phyloP scores from a whole-genome alignment of 2,797 vertebrate genomes.

The Anguilla pacifica region DNA sequence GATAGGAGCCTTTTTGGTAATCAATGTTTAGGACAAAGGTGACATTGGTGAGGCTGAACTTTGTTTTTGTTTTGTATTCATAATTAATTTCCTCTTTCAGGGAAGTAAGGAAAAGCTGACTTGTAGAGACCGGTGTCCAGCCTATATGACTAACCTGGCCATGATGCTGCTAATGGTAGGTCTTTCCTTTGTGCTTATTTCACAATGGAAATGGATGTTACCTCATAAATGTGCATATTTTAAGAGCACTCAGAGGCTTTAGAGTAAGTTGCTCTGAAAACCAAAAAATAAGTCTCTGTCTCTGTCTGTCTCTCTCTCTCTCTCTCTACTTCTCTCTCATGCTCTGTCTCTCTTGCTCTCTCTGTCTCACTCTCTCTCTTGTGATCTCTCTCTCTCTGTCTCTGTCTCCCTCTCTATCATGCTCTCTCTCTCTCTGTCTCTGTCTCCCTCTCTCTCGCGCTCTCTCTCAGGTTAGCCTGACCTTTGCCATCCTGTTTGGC shows the following conservation, averaged over 20 bases:
- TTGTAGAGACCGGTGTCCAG: conserved; percentile 88
- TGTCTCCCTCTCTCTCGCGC: neutral
- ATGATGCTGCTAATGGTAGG: conserved; percentile 90
- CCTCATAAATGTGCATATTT: neutral
- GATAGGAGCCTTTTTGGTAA: neutral
- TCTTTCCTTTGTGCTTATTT: neutral
- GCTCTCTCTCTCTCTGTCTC: neutral
- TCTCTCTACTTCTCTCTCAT: neutral
- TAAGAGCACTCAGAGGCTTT: neutral
- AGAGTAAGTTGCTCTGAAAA: neutral
- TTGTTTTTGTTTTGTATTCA: neutral
- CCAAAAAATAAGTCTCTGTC: neutral
- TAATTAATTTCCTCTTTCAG: conserved; percentile 60
- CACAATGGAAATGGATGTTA: neutral
- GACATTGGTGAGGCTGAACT: neutral
- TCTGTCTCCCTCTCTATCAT: neutral
- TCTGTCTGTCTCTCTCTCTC: neutral
- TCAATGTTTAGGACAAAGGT: neutral
- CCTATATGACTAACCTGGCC: conserved; percentile 83
- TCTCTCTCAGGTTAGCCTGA: conserved; percentile 78
- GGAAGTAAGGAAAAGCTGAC: conserved; percentile 90
- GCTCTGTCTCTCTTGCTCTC: neutral
- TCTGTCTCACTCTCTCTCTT: conserved; percentile 5
- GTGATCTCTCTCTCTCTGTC: neutral
- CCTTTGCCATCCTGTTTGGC: conserved; percentile 89